Evolutionary conservation across 2,888 invertebrate genomes (phyloP), one percentile per base, ranked within the genome.

Genomic region (Andrena trimmerana): DNA sequence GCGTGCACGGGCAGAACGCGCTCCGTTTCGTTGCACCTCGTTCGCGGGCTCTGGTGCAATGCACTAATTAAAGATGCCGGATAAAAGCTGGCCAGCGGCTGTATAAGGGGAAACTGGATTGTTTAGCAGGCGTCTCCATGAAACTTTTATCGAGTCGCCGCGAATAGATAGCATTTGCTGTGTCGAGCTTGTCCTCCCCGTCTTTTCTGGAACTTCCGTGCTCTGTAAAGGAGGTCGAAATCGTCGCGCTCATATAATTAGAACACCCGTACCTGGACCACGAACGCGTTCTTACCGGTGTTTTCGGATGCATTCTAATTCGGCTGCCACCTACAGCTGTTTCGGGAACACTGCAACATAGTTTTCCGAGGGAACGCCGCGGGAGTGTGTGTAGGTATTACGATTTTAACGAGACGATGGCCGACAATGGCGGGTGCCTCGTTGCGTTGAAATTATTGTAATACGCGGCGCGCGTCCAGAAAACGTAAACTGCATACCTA

Each of bases 41-140:
- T 62, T 52, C 48, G 63, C 42, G 29, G 42, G 42, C 60, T 27
- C 67, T 62, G 60, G 42, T 63, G 63, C 68, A 42, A 68, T 63
- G 81, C 63, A 50, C 78, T 70, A 81, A 81, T 81, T 78, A 67
- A 78, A 81, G 81, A 73, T 70, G 60, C 16, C n/a, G 63, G 77
- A 71, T 66, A 75, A 77, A 77, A 78, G 48, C 42, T 59, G 71
- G 73, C 24, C 20, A 50, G n/a, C 70, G 27, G 24, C 24, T 52
- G 65, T 42, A 59, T 42, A 59, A 66, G 60, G 42, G 48, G 57
- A 54, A 68, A 52, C n/a, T 33, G 60, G 78, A 83, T 78, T 78
- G 74, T 74, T 42, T 57, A 63, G 31, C 36, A 36, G 75, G 54
- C 31, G 70, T 78, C 84, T 78, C 81, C 68, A 68, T 74, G 67